Conservation (phyloP, 2,888 invertebrate species). For the Zhengitettix transpicula region DNA sequence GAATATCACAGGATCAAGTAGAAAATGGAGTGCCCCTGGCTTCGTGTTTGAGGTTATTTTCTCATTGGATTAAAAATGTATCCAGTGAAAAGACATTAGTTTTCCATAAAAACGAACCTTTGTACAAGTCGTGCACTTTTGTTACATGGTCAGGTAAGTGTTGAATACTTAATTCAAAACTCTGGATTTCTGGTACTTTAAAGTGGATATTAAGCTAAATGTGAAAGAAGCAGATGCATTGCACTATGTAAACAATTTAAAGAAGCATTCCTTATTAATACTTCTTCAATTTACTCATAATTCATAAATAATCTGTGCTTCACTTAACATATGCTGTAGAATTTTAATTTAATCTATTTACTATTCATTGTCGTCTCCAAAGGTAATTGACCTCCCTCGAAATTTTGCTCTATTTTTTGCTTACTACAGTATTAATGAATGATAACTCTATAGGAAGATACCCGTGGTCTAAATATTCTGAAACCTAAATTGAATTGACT, state of each 20-base stretch:
- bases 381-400: too few species aligned
- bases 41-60: slow-evolving; percentile 33
- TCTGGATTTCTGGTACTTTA: not conserved
- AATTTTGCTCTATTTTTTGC: too few species aligned
- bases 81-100: slow-evolving; percentile 28
- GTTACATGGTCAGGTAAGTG: slow-evolving; percentile 33
- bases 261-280: too few species aligned
- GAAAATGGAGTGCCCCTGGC: slow-evolving; percentile 32
- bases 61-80: slow-evolving; percentile 35
- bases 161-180: not conserved
- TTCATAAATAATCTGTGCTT: too few species aligned
- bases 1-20: slow-evolving; percentile 37
- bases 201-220: not conserved
- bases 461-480: too few species aligned
- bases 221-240: slow-evolving; percentile 2
- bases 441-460: too few species aligned
- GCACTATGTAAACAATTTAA: too few species aligned
- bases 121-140: slow-evolving; percentile 28
- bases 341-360: not conserved
- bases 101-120: slow-evolving; percentile 14
- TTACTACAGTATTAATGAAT: too few species aligned
- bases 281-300: slow-evolving; percentile 20
- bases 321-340: not conserved
- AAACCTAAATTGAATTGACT: too few species aligned
- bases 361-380: too few species aligned